These are phyloP conservation scores for Vultur gryphus DNA, from an alignment of 2,797 vertebrate species.

Conservation along the genomic window DNA sequence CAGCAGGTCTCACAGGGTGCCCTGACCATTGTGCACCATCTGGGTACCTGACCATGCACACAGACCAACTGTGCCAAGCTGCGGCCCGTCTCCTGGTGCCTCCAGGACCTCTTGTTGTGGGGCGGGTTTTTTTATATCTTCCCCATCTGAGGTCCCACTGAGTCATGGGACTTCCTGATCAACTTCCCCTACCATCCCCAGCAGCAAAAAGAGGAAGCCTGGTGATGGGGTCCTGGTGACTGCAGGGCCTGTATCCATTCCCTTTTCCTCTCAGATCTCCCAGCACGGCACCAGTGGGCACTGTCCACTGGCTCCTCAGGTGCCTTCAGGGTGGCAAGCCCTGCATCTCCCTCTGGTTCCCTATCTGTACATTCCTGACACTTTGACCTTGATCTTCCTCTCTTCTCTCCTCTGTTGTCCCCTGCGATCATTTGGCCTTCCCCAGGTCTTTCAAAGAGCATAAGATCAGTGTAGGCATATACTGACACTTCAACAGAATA, in stretches of 20 bases:
- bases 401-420: neutral
- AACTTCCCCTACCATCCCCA: conserved; percentile 16
- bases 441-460: neutral
- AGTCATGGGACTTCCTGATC: conserved; percentile 48
- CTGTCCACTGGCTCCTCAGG: no score
- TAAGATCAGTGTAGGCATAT: neutral
- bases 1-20: neutral
- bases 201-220: conserved; percentile 44
- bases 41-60: neutral
- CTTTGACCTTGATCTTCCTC: neutral
- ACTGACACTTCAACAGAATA: neutral
- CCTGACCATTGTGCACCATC: neutral
- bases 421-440: neutral
- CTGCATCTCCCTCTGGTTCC: neutral
- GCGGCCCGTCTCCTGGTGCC: neutral
- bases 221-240: neutral
- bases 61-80: neutral
- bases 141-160: neutral
- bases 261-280: neutral
- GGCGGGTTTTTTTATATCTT: neutral
- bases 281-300: neutral
- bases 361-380: neutral
- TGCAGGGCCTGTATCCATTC: neutral
- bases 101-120: neutral
- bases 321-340: neutral